Evolutionary conservation across 2,113 vertebrate species (phyloP), one percentile per base, ranked within the genome.

Genomic region (Neodon shergylaensis): DNA sequence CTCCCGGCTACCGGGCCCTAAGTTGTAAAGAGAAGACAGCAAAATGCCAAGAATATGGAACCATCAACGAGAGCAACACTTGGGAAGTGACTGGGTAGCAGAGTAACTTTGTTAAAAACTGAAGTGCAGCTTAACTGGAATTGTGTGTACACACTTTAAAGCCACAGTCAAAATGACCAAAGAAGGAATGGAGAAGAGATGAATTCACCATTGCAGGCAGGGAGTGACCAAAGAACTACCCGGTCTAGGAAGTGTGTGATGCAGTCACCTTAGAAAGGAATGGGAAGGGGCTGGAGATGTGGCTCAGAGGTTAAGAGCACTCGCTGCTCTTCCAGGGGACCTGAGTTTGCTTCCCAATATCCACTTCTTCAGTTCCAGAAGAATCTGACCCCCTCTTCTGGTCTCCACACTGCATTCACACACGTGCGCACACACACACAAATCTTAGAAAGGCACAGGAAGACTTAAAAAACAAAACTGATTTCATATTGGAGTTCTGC

Each of bases 71-170:
- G 28, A n/a, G n/a, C 61, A 78, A 58, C 47, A 65, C 19, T 4
- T 47, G 36, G 61, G 4, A 63, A 74, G 47, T 58, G 42, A 17
- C 49, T 83, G 74, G 63, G 4, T 82, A 76, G 63, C 44, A 61
- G 74, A 26, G 9, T 87, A 47, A 82, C 70, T 94, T 93, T 74
- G n/a, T 89, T 81, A 39, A 44, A 94, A 79, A 84, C 88, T 68
- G 81, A 94, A 95, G 63, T 44, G 39, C 21, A 58, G 8, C 44
- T 85, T 86, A 19, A 16, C 39, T 79, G 42, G 92, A 65, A 89
- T 33, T n/a, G 54, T 49, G 72, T 63, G 39, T 49, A 24, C 52
- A 73, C 26, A 70, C 72, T n/a, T 44, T 31, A n/a, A 87, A 81
- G 54, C 70, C 63, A 44, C 87, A 93, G 33, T 33, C 7, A 7